These are phyloP conservation scores for Coelopa frigida DNA, from an alignment of 1,140 invertebrate species.

Conservation along the genomic window DNA sequence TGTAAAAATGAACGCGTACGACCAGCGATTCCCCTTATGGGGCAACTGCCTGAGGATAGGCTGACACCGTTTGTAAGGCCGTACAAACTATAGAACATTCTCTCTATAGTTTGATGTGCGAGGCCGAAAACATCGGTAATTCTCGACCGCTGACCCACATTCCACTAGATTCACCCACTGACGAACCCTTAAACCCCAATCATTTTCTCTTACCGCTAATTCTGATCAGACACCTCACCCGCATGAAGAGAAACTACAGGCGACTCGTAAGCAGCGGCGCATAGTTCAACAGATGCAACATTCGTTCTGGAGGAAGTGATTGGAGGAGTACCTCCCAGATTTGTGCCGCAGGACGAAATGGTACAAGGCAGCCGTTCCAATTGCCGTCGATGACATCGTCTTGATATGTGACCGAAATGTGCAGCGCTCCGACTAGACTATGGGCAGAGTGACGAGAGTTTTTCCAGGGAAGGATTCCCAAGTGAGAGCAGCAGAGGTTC, in stretches of 20 bases:
- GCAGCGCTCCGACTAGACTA: too few relatives aligned
- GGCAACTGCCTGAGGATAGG: constrained; percentile 15
- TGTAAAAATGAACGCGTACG: neutral
- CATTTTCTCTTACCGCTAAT: constrained; percentile 13
- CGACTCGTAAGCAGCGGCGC: constrained; percentile 12
- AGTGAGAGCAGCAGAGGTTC: too few relatives aligned
- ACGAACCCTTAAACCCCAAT: constrained; percentile 15
- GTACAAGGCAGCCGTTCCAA: too few relatives aligned
- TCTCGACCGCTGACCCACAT: constrained; percentile 25
- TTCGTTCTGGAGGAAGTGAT: constrained; percentile 13
- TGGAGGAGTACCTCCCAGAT: constrained; percentile 13
- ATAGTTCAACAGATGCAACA: constrained; percentile 9
- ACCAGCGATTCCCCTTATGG: constrained; percentile 14
- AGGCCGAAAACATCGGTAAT: constrained; percentile 24
- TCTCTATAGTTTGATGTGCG: constrained; percentile 19
- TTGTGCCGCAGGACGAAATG: constrained; percentile 13
- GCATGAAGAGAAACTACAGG: neutral
- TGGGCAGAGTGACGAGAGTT: too few relatives aligned
- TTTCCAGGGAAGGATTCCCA: too few relatives aligned
- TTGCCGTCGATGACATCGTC: too few relatives aligned
- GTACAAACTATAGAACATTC: constrained; percentile 25
- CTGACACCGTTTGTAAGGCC: constrained; percentile 21
- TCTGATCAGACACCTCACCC: constrained; percentile 4
- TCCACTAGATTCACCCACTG: constrained; percentile 22
- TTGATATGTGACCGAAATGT: too few relatives aligned